These are phyloP conservation scores for Tribolium freemani DNA, from an alignment of 2,888 invertebrate species.

Conservation along the genomic window DNA sequence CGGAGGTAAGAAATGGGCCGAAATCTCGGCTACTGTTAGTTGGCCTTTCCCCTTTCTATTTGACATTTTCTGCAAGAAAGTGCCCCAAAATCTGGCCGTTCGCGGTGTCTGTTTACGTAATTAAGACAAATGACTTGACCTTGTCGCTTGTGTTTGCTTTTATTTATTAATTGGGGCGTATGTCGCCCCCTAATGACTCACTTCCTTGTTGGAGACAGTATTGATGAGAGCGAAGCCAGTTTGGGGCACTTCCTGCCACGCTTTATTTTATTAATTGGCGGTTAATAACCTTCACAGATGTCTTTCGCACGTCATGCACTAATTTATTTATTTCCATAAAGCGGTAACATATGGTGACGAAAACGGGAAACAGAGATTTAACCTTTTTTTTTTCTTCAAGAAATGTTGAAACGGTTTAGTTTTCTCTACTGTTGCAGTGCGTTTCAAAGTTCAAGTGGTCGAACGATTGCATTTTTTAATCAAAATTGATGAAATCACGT, in stretches of 20 bases:
- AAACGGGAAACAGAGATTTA: too few relatives aligned
- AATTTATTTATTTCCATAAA: conserved; percentile 25
- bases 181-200: conserved; percentile 51
- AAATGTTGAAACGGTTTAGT: neutral
- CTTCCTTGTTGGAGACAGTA: conserved; percentile 49
- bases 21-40: conserved; percentile 49
- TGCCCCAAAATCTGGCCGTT: neutral
- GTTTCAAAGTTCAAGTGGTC: too few relatives aligned
- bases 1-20: conserved; percentile 46
- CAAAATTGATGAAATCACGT: too few relatives aligned
- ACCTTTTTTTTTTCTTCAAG: neutral
- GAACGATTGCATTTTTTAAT: too few relatives aligned
- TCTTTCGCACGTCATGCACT: conserved; percentile 27
- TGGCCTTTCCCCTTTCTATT: conserved; percentile 54
- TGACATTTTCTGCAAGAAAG: conserved; percentile 54
- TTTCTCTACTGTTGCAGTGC: too few relatives aligned
- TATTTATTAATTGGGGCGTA: too few relatives aligned
- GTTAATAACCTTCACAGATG: conserved; percentile 24
- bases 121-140: neutral
- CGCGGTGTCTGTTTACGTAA: too few relatives aligned
- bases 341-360: too few relatives aligned
- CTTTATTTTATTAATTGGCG: neutral
- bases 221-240: conserved; percentile 24
- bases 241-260: conserved; percentile 17
- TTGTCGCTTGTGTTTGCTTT: neutral